phyloP scores from a whole-genome alignment of 1,140 invertebrate genomes.

The Diachasma alloeum region DNA sequence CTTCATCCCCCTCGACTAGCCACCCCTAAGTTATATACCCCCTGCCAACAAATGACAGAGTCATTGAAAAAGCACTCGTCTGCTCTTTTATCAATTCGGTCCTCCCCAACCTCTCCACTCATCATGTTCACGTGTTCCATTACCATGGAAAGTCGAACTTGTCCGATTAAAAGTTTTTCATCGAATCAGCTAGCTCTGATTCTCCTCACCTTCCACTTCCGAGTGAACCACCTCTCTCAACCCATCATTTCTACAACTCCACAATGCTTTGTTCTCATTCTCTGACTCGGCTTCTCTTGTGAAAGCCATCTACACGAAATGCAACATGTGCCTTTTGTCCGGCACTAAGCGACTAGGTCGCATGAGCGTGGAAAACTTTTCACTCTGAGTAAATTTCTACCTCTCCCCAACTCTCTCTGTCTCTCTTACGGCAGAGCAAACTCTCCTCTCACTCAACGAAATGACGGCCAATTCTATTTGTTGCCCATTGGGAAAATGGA shows the following conservation, averaged over 20 bases:
- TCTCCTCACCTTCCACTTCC: constrained; percentile 7
- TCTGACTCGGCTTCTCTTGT: background rate
- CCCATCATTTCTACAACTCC: background rate
- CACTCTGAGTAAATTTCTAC: constrained; percentile 12
- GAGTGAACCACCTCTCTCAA: too few species aligned
- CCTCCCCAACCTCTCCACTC: background rate
- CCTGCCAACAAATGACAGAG: background rate
- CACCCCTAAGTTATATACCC: background rate
- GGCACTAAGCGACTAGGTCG: background rate
- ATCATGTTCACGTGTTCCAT: background rate
- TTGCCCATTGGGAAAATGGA: background rate
- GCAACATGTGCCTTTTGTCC: constrained; percentile 16
- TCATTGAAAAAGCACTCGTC: background rate
- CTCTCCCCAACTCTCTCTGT: background rate
- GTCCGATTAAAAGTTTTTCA: constrained; percentile 25
- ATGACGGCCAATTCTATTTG: background rate
- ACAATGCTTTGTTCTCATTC: background rate
- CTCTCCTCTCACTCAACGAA: background rate
- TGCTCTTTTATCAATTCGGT: constrained; percentile 1
- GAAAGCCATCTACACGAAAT: constrained; percentile 1
- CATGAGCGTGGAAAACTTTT: constrained; percentile 14
- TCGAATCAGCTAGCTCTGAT: constrained; percentile 22
- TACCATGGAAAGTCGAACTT: background rate
- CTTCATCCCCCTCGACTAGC: background rate
- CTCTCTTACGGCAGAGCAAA: background rate